Conservation (phyloP, 2,113 vertebrate species). For the Paralichthys olivaceus region DNA sequence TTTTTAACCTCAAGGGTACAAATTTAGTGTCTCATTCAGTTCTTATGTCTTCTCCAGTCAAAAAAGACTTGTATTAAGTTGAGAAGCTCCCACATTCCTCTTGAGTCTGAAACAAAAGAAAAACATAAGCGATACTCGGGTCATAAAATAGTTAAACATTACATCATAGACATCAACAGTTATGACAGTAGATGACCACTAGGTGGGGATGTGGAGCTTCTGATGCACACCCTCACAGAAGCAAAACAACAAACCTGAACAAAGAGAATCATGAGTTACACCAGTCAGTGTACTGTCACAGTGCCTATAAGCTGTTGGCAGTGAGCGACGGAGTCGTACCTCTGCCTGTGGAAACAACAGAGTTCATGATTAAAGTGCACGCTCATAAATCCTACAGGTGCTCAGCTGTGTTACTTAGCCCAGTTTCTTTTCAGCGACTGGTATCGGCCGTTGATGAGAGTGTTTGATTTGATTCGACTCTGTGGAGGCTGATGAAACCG, state of each 20-base stretch:
- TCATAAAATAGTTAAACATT: constrained; percentile 70
- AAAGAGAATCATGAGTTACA: constrained; percentile 45
- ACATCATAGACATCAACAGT: constrained; percentile 54
- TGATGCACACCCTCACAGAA: not conserved
- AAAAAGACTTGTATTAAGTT: too few relatives aligned
- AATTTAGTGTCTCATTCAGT: not conserved
- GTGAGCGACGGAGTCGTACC: not conserved
- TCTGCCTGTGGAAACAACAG: not conserved
- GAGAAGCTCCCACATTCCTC: not conserved
- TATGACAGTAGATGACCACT: constrained; percentile 58
- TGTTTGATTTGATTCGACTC: constrained; percentile 24
- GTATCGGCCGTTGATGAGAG: not conserved
- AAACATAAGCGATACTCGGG: not conserved
- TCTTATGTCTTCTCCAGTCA: not conserved
- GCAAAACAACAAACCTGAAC: constrained; percentile 62
- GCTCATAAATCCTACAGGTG: constrained; percentile 7
- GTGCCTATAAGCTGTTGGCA: not conserved
- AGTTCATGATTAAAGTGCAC: not conserved
- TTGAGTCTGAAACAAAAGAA: not conserved
- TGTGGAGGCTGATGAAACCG: not conserved
- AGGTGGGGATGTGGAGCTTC: constrained; percentile 73
- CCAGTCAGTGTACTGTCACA: not conserved
- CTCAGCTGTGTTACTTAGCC: not conserved
- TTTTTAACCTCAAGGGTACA: too few relatives aligned
- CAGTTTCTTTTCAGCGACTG: constrained; percentile 5